Base-by-base conservation (phyloP, 2,888 invertebrate genomes). In the Lycocerus yunnanus region DNA sequence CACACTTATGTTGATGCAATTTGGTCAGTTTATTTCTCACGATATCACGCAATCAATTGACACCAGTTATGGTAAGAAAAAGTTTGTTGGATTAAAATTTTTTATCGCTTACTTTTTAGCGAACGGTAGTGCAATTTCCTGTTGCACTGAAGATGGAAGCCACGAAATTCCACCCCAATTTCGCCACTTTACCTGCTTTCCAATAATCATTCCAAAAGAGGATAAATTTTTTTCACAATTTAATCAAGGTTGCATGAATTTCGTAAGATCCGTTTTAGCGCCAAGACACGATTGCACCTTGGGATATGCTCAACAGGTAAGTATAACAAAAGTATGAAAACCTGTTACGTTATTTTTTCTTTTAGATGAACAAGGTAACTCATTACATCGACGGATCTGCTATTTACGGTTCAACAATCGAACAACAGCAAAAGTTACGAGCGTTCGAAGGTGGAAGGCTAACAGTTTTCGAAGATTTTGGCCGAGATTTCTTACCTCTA, bases 21-120 rank as follows among this genome's bases (percentile, higher is more conserved):
- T 94, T 86, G 93, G 94, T 0, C 94, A 95, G 84, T 94, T 95
- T 81, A 84, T 95, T 10, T 90, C 93, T 0, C 94, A 95, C 77
- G 96, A 96, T 78, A 85, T 94, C 15, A 90, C 93, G 0, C 91
- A 94, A 71, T 93, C 93, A 0, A 91, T 94, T 1, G 90, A 92
- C 60, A 91, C 92, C 43, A 92, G 91, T 77, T 90, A 91, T 84
- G 89, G 94, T 93, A 87, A 88, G 88, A n/a, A 14, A 15, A 15
- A 11, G 10, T 67, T 15, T 16, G 3, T 59, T 59, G 10, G 10
- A n/a, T 18, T 16, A 68, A 13, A 14, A 9, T 14, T 10, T 18
- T 18, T 4, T 5, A 18, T 9, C 3, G 10, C 58, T 14, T 14
- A 58, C 10, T 13, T 59, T 15, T 18, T 78, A 94, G 94, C 89